These are phyloP conservation scores for Peromyscus attwateri DNA, from an alignment of 2,797 vertebrate genomes.

Conservation along the genomic window DNA sequence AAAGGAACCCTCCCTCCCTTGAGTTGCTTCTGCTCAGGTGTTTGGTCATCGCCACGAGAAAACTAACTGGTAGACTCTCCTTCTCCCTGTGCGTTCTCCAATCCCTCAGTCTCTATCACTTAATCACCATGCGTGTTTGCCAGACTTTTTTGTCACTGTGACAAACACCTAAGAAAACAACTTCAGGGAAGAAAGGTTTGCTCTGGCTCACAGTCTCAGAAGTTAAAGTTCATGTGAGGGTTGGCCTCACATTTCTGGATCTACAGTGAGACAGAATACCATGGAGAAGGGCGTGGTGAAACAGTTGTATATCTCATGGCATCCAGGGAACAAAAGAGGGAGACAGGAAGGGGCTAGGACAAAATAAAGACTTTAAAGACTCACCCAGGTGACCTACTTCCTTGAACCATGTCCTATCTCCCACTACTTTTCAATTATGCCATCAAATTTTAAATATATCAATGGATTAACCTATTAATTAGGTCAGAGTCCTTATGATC, in stretches of 20 bases:
- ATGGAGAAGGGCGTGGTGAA: background rate
- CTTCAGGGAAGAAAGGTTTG: background rate
- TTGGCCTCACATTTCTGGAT: background rate
- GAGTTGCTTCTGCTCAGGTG: background rate
- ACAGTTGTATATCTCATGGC: background rate
- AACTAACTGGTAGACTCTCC: background rate
- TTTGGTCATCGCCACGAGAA: background rate
- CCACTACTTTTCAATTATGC: background rate
- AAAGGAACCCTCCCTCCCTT: background rate
- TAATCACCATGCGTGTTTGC: background rate
- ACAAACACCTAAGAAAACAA: background rate
- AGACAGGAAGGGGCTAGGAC: background rate
- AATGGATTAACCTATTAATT: background rate
- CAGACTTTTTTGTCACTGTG: background rate
- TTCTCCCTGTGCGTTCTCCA: background rate
- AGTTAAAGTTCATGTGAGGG: background rate
- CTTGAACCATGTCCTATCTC: background rate
- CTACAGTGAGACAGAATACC: background rate
- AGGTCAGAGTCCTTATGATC: background rate
- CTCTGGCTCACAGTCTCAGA: background rate
- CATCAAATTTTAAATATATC: background rate
- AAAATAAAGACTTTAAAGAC: background rate
- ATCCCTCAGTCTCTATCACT: background rate
- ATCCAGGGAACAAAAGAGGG: background rate
- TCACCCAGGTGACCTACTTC: background rate